A percentile compares a stretch with the other conserved stretches of the same genome.
Evolutionary conservation across 2,888 invertebrate species (phyloP).

Genomic region (Dasypogon diadema): DNA sequence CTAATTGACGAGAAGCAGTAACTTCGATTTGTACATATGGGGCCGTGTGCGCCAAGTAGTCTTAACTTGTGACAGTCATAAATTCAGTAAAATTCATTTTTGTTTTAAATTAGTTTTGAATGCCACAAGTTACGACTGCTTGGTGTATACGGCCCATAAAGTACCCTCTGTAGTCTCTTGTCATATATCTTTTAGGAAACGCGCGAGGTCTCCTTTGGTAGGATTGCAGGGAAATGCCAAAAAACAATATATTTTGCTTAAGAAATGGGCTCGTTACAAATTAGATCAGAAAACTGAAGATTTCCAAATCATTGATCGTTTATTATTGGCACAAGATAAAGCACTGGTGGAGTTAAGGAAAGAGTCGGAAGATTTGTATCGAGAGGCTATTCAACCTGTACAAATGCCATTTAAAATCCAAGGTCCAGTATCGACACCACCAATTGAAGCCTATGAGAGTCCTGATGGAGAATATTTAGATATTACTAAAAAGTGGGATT

Average conservation of each 20-base stretch:
- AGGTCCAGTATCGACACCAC: constrained; percentile 87
- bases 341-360: constrained; percentile 84
- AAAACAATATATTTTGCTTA: constrained; percentile 74
- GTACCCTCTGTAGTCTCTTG: no score
- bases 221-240: constrained; percentile 74
- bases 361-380: constrained; percentile 88
- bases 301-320: constrained; percentile 76
- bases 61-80: no score
- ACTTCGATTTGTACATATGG: constrained; percentile 51
- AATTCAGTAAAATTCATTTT: no score
- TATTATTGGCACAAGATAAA: constrained; percentile 78
- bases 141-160: no score
- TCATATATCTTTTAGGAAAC: constrained; percentile 67
- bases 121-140: no score
- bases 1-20: constrained; percentile 77
- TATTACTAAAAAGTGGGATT: constrained; percentile 83
- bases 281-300: constrained; percentile 75
- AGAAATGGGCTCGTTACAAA: constrained; percentile 83
- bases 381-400: constrained; percentile 87
- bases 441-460: constrained; percentile 81
- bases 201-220: constrained; percentile 70
- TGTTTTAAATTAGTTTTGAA: no score
- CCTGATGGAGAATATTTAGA: constrained; percentile 94
- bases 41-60: background rate
- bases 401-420: constrained; percentile 75